phyloP scores from a whole-genome alignment of 1,140 invertebrate genomes.

The Condylostylus longicornis region DNA sequence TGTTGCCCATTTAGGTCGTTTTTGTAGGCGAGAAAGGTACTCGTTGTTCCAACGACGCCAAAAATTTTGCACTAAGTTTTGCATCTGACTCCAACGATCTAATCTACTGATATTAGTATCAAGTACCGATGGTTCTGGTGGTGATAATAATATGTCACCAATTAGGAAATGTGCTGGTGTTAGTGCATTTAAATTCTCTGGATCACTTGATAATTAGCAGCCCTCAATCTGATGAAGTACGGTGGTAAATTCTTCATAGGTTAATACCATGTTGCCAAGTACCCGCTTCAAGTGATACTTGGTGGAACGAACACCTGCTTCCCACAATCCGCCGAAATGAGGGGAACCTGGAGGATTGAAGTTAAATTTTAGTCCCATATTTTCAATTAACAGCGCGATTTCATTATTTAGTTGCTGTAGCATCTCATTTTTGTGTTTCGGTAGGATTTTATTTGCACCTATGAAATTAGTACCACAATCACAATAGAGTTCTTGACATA shows the following conservation, averaged over 20 bases:
- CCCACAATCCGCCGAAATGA: conserved; percentile 15
- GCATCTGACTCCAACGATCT: conserved; percentile 12
- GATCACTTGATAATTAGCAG: conserved; percentile 13
- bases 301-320: conserved; percentile 6
- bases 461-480: conserved; percentile 26
- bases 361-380: conserved; percentile 10
- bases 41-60: conserved; percentile 16
- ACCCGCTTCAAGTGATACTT: conserved; percentile 6
- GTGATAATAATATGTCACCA: conserved; percentile 13
- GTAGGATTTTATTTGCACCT: too few relatives aligned
- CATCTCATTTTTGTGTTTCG: too few relatives aligned
- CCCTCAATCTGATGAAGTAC: conserved; percentile 14
- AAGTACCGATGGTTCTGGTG: conserved; percentile 8
- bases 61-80: conserved; percentile 11
- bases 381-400: too few relatives aligned
- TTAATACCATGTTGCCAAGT: conserved; percentile 7
- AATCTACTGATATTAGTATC: conserved; percentile 7
- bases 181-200: conserved; percentile 17
- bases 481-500: conserved; percentile 13
- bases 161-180: conserved; percentile 32
- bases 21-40: too few relatives aligned
- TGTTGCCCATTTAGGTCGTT: too few relatives aligned
- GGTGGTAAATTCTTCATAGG: conserved; percentile 18
- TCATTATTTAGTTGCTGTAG: too few relatives aligned
- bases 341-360: conserved; percentile 15